Evolutionary conservation across 2,113 vertebrate species (phyloP).

Genomic region (Macroglossus sobrinus): DNA sequence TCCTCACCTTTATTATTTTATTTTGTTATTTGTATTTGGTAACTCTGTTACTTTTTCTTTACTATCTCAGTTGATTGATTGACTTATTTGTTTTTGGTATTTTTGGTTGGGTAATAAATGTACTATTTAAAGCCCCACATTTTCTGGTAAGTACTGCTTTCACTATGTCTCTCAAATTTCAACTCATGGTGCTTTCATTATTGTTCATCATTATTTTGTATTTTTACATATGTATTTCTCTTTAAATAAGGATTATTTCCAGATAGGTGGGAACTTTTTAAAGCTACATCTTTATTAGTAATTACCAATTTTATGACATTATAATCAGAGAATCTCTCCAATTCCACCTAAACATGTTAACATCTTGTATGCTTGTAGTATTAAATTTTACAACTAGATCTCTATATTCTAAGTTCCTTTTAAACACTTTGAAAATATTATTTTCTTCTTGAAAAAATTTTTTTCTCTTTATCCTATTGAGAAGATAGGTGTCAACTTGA

Average conservation of each 20-base stretch:
- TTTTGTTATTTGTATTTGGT: not conserved
- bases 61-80: not conserved
- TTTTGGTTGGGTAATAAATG: not conserved
- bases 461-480: not conserved
- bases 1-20: not conserved
- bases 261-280: not conserved
- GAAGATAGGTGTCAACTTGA: not conserved
- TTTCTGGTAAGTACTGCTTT: not conserved
- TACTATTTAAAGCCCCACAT: not conserved
- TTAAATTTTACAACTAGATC: not conserved
- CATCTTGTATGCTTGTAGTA: not conserved
- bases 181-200: not conserved
- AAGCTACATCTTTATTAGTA: not conserved
- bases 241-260: not conserved
- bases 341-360: not conserved
- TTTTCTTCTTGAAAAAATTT: not conserved
- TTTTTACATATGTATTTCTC: not conserved
- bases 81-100: not conserved
- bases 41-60: not conserved
- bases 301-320: not conserved
- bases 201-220: not conserved
- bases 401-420: not conserved
- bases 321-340: not conserved
- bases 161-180: not conserved
- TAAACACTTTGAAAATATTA: not conserved